Evolutionary conservation across 2,888 invertebrate genomes (phyloP), one percentile per base, ranked within the genome.

Genomic region (Anodontia alba): DNA sequence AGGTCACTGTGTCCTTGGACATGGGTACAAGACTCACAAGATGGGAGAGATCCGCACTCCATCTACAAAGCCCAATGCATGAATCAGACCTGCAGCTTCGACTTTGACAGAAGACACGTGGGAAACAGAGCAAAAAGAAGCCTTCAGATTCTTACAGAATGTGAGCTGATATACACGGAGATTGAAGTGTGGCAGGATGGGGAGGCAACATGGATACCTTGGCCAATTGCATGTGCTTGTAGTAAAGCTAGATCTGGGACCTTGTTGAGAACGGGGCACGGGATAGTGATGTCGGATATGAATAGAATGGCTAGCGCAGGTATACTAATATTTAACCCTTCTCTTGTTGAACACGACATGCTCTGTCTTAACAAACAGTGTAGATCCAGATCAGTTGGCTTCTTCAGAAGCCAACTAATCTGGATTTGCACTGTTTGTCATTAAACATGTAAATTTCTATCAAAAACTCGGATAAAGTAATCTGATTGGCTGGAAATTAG

Each of bases 181-280:
- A 33, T 62, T 3, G 29, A 62, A 17, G 62, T 62, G 31, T 33
- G 31, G 62, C 31, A 12, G 33, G 20, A 31, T 62, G 62, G 23
- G 1, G 15, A 62, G 31, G 23, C 33, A 33, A 33, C 62, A 3
- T 62, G 62, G 62, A 62, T 62, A 31, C 62, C 62, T 31, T 62
- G 62, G 62, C 62, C 62, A 17, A 62, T 62, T 3, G 62, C 62
- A 8, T 62, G 62, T 29, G 62, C 62, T 3, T 62, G 62, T 29
- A 62, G 62, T 33, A 31, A 29, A 33, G 2, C 62, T 1, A 62
- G 62, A 33, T 62, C 62, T 3, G 1, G 62, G 62, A 62, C 62
- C 17, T n/a, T 33, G 1, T 10, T 62, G 62, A 62, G 62, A 33
- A 31, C 33, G 26, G 62, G 33, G 1, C 17, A 33, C 1, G 62